Evolutionary conservation across 2,888 invertebrate species (phyloP).

Genomic region (Marasmarcha lunaedactyla): DNA sequence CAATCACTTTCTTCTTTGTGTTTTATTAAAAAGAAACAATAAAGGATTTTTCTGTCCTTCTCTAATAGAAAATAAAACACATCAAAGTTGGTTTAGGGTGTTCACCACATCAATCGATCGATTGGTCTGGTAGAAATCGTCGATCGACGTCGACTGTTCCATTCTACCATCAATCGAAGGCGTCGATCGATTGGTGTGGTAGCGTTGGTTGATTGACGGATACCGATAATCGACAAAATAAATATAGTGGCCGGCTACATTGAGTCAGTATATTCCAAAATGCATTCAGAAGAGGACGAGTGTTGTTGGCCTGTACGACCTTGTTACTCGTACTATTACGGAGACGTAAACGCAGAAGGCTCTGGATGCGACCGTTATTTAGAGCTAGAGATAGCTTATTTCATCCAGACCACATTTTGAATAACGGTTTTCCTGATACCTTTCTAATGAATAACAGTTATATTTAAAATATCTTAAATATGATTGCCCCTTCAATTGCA

Average conservation of each 20-base stretch:
- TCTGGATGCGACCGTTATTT: slow-evolving; percentile 7
- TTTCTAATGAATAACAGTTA: slow-evolving; percentile 16
- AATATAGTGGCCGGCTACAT: slow-evolving; percentile 12
- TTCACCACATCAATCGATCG: too few species aligned
- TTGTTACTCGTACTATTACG: slow-evolving; percentile 18
- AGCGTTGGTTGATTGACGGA: slow-evolving; percentile 3
- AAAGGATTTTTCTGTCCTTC: too few species aligned
- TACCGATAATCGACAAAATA: slow-evolving; percentile 12
- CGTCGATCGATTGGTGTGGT: not conserved
- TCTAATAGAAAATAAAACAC: too few species aligned
- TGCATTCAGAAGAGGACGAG: slow-evolving; percentile 20
- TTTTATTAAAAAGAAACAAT: too few species aligned
- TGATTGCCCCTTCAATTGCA: slow-evolving; percentile 11
- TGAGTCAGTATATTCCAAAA: slow-evolving; percentile 18
- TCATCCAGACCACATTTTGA: slow-evolving; percentile 16
- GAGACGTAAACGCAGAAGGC: slow-evolving; percentile 13
- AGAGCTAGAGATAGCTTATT: slow-evolving; percentile 15
- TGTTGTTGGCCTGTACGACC: slow-evolving; percentile 19
- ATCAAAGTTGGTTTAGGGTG: too few species aligned
- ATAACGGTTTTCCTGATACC: slow-evolving; percentile 13
- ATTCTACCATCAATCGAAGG: too few species aligned
- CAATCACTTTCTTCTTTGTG: too few species aligned
- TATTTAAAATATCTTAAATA: slow-evolving; percentile 18
- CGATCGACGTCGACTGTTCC: too few species aligned
- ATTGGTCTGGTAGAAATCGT: too few species aligned